Percentiles rank a stretch among this genome's conserved stretches.
Evolutionary conservation across 2,888 invertebrate species (phyloP).

Genomic region (Mythimna loreyi): DNA sequence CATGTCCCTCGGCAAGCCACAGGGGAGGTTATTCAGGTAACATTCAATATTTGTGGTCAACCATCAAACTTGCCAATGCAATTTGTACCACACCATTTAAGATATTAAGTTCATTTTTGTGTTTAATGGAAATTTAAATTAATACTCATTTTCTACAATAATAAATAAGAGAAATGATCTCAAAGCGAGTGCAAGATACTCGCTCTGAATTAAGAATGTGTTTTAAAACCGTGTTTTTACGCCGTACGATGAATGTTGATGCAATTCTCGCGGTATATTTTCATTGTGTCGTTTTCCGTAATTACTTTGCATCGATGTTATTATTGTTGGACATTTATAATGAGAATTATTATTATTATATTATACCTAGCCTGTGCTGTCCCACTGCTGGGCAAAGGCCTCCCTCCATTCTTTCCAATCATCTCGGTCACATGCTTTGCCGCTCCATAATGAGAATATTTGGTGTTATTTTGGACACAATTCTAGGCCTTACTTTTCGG

Average conservation of each 20-base stretch:
- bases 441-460: no score
- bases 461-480: conserved; percentile 5
- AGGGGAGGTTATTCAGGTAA: conserved; percentile 63
- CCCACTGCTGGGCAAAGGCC: no score
- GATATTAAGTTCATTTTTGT: conserved; percentile 40
- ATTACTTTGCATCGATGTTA: conserved; percentile 10
- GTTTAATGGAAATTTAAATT: conserved; percentile 9
- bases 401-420: no score
- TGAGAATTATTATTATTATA: no score
- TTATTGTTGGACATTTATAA: background rate
- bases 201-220: conserved; percentile 4
- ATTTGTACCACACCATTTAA: conserved; percentile 26
- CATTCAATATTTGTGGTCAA: conserved; percentile 63
- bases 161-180: conserved; percentile 45
- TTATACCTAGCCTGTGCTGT: no score
- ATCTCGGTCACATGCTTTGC: no score
- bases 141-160: conserved; percentile 39
- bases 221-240: conserved; percentile 4
- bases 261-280: conserved; percentile 11
- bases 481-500: background rate
- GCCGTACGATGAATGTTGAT: background rate
- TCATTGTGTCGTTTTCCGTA: background rate
- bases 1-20: conserved; percentile 52
- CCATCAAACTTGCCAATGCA: conserved; percentile 24
- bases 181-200: conserved; percentile 11